Base-by-base conservation (phyloP, 2,888 invertebrate genomes). In the Deilephila porcellus region DNA sequence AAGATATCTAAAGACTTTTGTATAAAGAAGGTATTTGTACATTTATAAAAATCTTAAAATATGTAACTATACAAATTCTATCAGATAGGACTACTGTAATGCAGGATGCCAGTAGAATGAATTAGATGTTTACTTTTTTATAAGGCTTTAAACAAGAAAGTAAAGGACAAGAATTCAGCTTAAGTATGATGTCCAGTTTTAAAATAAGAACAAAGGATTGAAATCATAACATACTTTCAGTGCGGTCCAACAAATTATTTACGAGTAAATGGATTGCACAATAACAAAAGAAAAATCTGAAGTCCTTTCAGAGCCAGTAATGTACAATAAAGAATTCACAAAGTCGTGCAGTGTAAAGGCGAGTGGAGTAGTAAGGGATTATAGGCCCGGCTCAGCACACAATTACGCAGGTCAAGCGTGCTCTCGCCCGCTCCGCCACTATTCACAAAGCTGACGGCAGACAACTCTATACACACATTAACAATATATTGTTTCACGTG, bases 381-480 rank as follows among this genome's bases (percentile, higher is more conserved):
- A 89, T 86, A 87, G 88, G 85, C 86, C 84, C 81, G 81, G 82
- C 86, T 85, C 86, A 80, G 87, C 87, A 82, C 88, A 90, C 91
- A 91, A 92, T 92, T 91, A 91, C 91, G 87, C 84, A 83, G 91
- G 90, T 90, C 91, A 89, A 89, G 89, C 90, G 90, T 90, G 88
- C 87, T 80, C 87, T 84, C 83, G 82, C 83, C 83, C 82, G 81
- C 79, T 83, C 82, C 80, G 81, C 84, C 82, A 85, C 85, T 81
- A 85, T 82, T 82, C 83, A 81, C 78, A 83, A 82, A 86, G 81
- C 83, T 82, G 81, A 83, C 81, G 82, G 78, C 76, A 78, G 81
- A 83, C 81, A 79, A 78, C 81, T 86, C 78, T 82, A 82, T 83
- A 64, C 37, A 64, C 37, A 56, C 56, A 56, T 56, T 56, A 56